These are phyloP conservation scores for Myopa testacea DNA, from an alignment of 2,888 invertebrate species.

Conservation along the genomic window DNA sequence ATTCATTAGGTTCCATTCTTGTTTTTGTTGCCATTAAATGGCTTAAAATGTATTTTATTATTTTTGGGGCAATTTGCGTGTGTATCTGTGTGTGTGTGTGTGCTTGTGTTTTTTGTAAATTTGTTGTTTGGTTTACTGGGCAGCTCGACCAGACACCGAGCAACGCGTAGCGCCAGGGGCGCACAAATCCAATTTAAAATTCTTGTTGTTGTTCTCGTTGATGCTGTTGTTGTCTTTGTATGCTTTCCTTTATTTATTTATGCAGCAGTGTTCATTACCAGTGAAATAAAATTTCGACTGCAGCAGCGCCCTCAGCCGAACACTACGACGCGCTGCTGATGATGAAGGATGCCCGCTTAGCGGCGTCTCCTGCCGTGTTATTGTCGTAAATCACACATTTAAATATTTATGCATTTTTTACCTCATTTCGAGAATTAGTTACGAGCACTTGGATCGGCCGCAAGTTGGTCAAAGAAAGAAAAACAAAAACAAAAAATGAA, in stretches of 20 bases:
- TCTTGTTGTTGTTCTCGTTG: slow-evolving; percentile 29
- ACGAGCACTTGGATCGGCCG: slow-evolving; percentile 40
- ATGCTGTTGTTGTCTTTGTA: slow-evolving; percentile 1
- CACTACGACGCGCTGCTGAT: slow-evolving; percentile 12
- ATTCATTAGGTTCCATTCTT: slow-evolving; percentile 26
- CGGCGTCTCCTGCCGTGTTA: slow-evolving; percentile 48
- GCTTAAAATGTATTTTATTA: slow-evolving; percentile 47
- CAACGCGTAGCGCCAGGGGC: slow-evolving; percentile 50
- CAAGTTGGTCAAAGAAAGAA: not conserved
- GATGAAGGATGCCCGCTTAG: slow-evolving; percentile 34
- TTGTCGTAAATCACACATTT: slow-evolving; percentile 56
- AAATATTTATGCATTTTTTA: slow-evolving; percentile 53
- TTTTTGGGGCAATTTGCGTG: slow-evolving; percentile 36
- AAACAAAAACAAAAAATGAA: not conserved
- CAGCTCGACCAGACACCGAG: not conserved
- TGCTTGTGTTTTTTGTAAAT: not conserved
- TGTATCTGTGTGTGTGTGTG: slow-evolving; percentile 20
- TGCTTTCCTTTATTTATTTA: slow-evolving; percentile 31
- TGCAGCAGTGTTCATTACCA: slow-evolving; percentile 31
- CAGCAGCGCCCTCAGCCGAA: not conserved
- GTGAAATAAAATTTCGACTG: slow-evolving; percentile 8
- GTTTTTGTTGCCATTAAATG: slow-evolving; percentile 40
- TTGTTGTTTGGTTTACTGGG: slow-evolving; percentile 2
- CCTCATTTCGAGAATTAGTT: slow-evolving; percentile 46
- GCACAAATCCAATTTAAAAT: slow-evolving; percentile 52